phyloP scores from a whole-genome alignment of 1,140 invertebrate species.

The Polypedilum pembai region DNA sequence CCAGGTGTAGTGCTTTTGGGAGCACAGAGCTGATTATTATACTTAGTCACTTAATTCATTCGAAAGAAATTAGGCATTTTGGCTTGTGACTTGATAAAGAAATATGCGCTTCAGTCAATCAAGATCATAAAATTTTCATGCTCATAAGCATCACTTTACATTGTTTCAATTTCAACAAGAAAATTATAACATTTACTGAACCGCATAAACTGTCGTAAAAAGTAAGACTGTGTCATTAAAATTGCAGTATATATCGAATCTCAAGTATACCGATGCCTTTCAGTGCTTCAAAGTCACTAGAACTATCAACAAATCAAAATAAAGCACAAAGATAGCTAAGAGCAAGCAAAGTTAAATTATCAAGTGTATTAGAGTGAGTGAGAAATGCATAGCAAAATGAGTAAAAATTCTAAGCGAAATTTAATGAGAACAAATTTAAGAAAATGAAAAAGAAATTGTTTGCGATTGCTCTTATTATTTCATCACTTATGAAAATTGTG shows the following conservation, averaged over 20 bases:
- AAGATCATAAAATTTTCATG: too few relatives aligned
- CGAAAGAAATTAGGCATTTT: too few relatives aligned
- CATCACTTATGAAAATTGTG: background rate
- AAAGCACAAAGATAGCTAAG: background rate
- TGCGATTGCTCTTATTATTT: background rate
- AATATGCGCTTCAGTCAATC: too few relatives aligned
- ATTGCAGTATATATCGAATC: slow-evolving; percentile 4
- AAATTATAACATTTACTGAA: background rate
- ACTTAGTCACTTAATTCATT: too few relatives aligned
- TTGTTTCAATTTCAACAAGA: too few relatives aligned
- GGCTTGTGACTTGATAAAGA: too few relatives aligned
- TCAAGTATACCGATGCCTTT: background rate
- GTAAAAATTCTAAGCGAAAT: background rate
- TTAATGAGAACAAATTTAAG: background rate
- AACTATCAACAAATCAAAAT: slow-evolving; percentile 17
- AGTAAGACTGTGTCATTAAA: background rate
- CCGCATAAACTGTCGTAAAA: background rate
- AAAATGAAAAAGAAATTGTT: background rate
- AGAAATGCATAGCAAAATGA: background rate
- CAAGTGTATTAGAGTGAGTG: background rate
- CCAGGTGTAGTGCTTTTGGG: too few relatives aligned
- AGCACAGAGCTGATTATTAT: too few relatives aligned
- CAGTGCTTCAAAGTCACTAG: slow-evolving; percentile 8
- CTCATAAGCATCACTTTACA: too few relatives aligned
- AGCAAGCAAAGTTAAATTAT: too few relatives aligned